Evolutionary conservation across 2,888 invertebrate genomes (phyloP), one percentile per base, ranked within the genome.

Genomic region (Abrostola triplasia): DNA sequence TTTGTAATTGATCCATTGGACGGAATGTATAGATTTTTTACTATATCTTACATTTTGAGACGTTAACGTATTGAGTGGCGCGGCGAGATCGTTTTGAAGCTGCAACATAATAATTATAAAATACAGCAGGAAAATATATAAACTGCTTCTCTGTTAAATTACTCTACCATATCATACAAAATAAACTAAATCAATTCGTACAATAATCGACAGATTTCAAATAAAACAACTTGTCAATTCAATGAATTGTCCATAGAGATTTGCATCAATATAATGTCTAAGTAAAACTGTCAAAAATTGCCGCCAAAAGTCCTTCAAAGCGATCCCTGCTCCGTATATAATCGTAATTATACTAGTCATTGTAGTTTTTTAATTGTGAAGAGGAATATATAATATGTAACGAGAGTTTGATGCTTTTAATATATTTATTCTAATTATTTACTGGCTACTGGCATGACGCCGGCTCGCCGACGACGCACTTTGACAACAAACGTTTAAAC

Each of bases 1-100:
- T 87, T 87, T 88, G 86, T 90, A 88, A 85, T 84, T 75, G 54
- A 84, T 79, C 78, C 80, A 82, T 82, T 88, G 81, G 81, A 85
- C 84, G 85, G 87, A 84, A 84, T 84, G 84, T 85, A 83, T 87
- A 88, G 88, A 88, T 88, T 89, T 89, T 89, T 87, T 88, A 88
- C 86, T 79, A 80, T 77, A 79, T 81, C 79, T 75, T 74, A 74
- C 71, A 79, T 67, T 79, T 79, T 80, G 73, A 79, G 63, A 70
- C 49, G 59, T 71, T 67, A 63, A 61, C 64, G 60, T 77, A 75
- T 80, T 69, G 54, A 64, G 51, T 72, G 67, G 64, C 41, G 66
- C 55, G 64, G 69, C 66, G 68, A 64, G 80, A 70, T 76, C 69
- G 70, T 67, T 74, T 70, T 67, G 67, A 38, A 36, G n/a, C 42